Conservation (phyloP, 1,140 invertebrate species). For the Coenobita brevimanus region DNA sequence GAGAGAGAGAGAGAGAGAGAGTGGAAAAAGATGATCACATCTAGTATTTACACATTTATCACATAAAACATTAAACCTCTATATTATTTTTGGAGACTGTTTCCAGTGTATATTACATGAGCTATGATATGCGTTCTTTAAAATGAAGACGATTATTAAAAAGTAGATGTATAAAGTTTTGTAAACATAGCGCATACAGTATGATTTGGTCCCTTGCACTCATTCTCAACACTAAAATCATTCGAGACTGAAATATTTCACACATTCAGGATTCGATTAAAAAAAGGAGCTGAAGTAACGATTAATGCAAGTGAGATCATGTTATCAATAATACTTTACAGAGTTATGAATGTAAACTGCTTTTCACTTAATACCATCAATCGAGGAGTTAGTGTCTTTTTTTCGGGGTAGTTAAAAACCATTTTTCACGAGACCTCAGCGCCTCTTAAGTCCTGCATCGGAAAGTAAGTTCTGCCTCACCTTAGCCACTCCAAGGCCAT, state of each 20-base stretch:
- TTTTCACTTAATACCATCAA: not conserved
- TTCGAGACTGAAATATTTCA: too few relatives aligned
- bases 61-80: constrained; percentile 60
- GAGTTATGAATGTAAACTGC: not conserved
- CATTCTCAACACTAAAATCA: too few relatives aligned
- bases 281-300: constrained; percentile 33
- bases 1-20: too few relatives aligned
- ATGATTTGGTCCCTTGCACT: constrained; percentile 44
- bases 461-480: too few relatives aligned
- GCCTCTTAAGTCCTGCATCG: too few relatives aligned
- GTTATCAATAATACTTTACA: not conserved
- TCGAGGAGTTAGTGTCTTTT: not conserved
- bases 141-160: constrained; percentile 27
- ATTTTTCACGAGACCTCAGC: too few relatives aligned
- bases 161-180: constrained; percentile 47
- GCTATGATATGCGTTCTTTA: constrained; percentile 53
- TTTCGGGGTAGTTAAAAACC: too few relatives aligned
- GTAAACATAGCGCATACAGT: constrained; percentile 31
- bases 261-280: constrained; percentile 30
- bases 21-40: too few relatives aligned
- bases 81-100: constrained; percentile 43
- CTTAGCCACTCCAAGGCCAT: too few relatives aligned
- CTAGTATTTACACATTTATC: too few relatives aligned
- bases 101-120: constrained; percentile 51
- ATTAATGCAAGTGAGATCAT: constrained; percentile 50